Evolutionary conservation across 2,888 invertebrate genomes (phyloP), one percentile per base, ranked within the genome.

Genomic region (Cerastis rubricosa): DNA sequence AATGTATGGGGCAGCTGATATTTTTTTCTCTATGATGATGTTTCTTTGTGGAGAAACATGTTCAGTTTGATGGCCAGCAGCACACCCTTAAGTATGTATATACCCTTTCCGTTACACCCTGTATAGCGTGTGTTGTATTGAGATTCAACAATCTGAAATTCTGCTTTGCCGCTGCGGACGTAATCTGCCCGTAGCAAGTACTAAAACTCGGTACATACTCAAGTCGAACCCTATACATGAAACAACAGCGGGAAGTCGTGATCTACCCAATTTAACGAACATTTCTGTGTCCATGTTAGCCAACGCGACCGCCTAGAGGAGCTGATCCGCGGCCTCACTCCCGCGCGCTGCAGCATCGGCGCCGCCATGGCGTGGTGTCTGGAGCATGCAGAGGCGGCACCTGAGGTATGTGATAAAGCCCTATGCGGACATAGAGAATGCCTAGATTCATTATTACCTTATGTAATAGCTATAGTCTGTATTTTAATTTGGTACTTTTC

Each of bases 331-430:
- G 98, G 98, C 82, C 97, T 99, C 91, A 98, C 98, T 0, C 98
- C 99, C 1, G 98, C 98, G 90, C 97, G 98, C 74, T 94, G 97
- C 80, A 98, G 98, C 94, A 98, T 99, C 78, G 99, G 98, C 12
- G 99, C 99, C 93, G 98, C 98, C 25, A 99, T 99, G 99, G 98
- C 99, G 71, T 99, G 99, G 97, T 99, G 99, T 94, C 98, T 99
- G 82, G 99, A 99, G 93, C 99, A 99, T 95, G 99, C 99, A 40
- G 99, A 99, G 94, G 99, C 99, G 47, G 99, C 99, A 4, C 99
- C 98, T 91, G 99, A 99, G 97, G 77, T 77, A 43, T 43, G 19
- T 1, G 1, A 59, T 59, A 59, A 8, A 19, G 17, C 4, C 3
- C 9, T 29, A 29, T 29, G 1, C 3, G 59, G 0, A 9, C 0